Conservation (phyloP, 1,140 invertebrate genomes). For the Scaptomyza hsui region DNA sequence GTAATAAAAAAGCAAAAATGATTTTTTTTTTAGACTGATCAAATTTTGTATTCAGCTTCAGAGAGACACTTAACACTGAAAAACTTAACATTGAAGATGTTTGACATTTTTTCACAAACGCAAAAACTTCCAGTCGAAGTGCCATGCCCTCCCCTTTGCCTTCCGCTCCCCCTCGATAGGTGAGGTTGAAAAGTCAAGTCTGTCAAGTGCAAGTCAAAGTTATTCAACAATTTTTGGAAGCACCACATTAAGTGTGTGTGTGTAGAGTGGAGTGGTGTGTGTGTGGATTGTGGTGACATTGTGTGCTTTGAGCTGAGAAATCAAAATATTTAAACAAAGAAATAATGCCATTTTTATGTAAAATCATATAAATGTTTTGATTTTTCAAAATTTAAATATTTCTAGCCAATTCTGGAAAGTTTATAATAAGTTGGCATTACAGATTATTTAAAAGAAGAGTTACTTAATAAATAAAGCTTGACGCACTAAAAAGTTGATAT, state of each 20-base stretch:
- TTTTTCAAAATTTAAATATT: no score
- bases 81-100: not conserved
- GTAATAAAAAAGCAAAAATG: not conserved
- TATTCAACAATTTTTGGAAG: not conserved
- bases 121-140: not conserved
- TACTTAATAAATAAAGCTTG: no score
- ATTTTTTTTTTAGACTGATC: not conserved
- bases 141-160: not conserved
- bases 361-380: no score
- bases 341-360: no score
- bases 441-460: no score
- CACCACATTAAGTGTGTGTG: not conserved
- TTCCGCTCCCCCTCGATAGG: not conserved
- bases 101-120: not conserved
- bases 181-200: not conserved
- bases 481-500: no score
- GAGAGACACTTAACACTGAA: not conserved
- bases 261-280: not conserved
- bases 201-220: constrained; percentile 1
- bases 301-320: no score
- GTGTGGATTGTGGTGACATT: not conserved
- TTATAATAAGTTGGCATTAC: no score
- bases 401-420: no score
- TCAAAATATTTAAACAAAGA: no score
- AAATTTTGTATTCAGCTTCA: not conserved